A percentile compares a stretch with the other conserved stretches of the same genome.
Evolutionary conservation across 2,888 invertebrate species (phyloP).

Genomic region (Antheraea assamensis): DNA sequence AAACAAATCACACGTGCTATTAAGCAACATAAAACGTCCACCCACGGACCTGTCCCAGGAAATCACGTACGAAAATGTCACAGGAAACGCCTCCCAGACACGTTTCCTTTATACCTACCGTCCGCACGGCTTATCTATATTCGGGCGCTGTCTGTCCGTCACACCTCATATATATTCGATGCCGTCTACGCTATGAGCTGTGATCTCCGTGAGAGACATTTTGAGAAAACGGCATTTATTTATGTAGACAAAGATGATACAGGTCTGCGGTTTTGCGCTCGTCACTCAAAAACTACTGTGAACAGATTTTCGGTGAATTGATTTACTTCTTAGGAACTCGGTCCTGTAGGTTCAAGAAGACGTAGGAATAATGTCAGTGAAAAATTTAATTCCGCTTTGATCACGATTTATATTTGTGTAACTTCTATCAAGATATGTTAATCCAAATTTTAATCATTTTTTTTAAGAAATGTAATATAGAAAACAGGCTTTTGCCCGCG

Average conservation of each 20-base stretch:
- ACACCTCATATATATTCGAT: constrained; percentile 28
- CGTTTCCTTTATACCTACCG: constrained; percentile 46
- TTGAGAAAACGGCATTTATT: background rate
- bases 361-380: too few species aligned
- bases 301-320: too few species aligned
- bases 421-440: too few species aligned
- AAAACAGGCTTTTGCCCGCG: too few species aligned
- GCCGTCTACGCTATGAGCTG: background rate
- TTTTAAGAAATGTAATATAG: too few species aligned
- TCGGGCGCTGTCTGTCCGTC: constrained; percentile 53
- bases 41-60: constrained; percentile 45
- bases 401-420: too few species aligned
- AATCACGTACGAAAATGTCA: constrained; percentile 68
- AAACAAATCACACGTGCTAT: constrained; percentile 25
- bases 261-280: too few species aligned
- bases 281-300: too few species aligned
- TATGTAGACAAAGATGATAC: background rate
- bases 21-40: constrained; percentile 34
- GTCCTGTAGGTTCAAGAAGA: too few species aligned
- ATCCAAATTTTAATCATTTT: too few species aligned
- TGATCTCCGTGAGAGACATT: background rate
- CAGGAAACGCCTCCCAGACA: constrained; percentile 57
- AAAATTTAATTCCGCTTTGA: too few species aligned
- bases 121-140: constrained; percentile 58
- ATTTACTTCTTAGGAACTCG: too few species aligned